Evolutionary conservation across 2,113 vertebrate genomes (phyloP).

Genomic region (Scortum barcoo): DNA sequence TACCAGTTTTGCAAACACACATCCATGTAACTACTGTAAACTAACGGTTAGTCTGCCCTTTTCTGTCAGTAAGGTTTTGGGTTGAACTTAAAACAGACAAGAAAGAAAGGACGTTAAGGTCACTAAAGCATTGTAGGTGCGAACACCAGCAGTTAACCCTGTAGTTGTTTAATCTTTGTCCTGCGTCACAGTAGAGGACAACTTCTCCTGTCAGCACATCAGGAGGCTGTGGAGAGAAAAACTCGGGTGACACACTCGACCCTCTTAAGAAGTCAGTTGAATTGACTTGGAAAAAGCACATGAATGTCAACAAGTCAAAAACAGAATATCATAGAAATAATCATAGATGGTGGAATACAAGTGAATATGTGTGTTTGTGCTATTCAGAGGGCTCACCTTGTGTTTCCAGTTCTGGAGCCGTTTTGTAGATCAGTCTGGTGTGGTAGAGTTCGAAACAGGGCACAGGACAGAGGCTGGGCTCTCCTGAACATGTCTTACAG

Average conservation of each 20-base stretch:
- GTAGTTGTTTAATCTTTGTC: constrained; percentile 12
- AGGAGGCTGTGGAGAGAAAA: constrained; percentile 75
- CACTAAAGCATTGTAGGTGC: constrained; percentile 9
- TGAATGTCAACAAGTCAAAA: neutral
- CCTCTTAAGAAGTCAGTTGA: constrained; percentile 56
- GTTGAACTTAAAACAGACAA: constrained; percentile 13
- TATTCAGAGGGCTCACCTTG: constrained; percentile 55
- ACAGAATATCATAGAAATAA: neutral
- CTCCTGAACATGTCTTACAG: constrained; percentile 77
- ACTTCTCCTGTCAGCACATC: constrained; percentile 39
- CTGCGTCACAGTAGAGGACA: neutral
- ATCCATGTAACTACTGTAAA: neutral
- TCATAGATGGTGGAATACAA: neutral
- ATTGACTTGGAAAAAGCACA: constrained; percentile 3
- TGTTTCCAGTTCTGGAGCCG: constrained; percentile 48
- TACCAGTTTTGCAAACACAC: constrained; percentile 13
- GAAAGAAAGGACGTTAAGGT: neutral
- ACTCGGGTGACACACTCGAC: constrained; percentile 69
- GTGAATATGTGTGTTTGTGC: neutral
- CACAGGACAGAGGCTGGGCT: constrained; percentile 77
- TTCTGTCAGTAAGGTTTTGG: neutral
- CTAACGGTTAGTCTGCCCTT: neutral
- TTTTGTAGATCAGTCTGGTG: constrained; percentile 75
- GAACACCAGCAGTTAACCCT: neutral
- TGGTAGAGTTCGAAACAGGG: constrained; percentile 82